Evolutionary conservation across 1,140 invertebrate species (phyloP).

Genomic region (Penaeus chinensis): DNA sequence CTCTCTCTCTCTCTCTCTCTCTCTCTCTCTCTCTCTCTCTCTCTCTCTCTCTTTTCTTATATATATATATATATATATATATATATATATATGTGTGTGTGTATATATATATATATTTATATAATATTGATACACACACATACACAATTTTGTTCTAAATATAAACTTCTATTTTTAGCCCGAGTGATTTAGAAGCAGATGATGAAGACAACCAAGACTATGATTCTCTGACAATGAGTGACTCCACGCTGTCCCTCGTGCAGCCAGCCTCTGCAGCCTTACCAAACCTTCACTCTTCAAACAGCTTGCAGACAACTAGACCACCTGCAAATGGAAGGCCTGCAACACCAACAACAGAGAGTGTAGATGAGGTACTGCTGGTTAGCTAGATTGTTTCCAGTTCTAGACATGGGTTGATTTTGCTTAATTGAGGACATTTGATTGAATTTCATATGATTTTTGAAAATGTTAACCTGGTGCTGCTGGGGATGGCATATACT

Average conservation of each 20-base stretch:
- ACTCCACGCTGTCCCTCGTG: constrained; percentile 65
- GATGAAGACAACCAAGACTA: constrained; percentile 75
- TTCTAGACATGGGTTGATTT: neutral
- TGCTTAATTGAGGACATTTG: constrained; percentile 16
- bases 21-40: too few species aligned
- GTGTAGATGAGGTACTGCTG: constrained; percentile 61
- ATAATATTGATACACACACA: neutral
- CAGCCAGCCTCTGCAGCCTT: constrained; percentile 68
- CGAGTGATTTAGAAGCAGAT: constrained; percentile 74
- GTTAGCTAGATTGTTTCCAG: neutral
- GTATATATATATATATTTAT: neutral
- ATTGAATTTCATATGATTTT: neutral
- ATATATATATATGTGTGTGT: too few species aligned
- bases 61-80: too few species aligned
- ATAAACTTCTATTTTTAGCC: constrained; percentile 40
- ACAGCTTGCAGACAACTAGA: constrained; percentile 30
- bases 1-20: too few species aligned
- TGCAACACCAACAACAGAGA: constrained; percentile 67
- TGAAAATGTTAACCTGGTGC: neutral
- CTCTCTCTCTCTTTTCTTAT: too few species aligned
- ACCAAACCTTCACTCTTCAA: constrained; percentile 42
- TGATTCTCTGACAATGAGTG: constrained; percentile 66
- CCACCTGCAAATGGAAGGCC: constrained; percentile 63
- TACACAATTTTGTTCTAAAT: neutral
- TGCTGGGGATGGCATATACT: too few species aligned